Evolutionary conservation across 2,888 invertebrate genomes (phyloP).

Genomic region (Macroteleia sp.): DNA sequence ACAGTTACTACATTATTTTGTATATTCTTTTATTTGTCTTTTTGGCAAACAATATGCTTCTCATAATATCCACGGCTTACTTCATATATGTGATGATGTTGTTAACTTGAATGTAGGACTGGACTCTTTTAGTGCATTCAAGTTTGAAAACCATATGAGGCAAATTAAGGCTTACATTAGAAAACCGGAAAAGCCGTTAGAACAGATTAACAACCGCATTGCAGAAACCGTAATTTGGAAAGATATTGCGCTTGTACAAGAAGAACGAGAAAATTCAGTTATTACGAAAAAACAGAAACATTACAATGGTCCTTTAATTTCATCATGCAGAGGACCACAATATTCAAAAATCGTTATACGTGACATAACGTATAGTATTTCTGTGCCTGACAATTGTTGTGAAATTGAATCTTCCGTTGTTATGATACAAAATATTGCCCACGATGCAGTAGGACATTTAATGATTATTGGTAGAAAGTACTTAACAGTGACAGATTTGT

Average conservation of each 20-base stretch:
- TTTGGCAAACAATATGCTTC: too few relatives aligned
- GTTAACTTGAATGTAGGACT: too few relatives aligned
- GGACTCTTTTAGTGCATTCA: too few relatives aligned
- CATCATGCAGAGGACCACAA: not conserved
- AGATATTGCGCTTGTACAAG: not conserved
- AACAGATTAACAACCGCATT: constrained; percentile 9
- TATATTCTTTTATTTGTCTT: too few relatives aligned
- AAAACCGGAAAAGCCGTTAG: not conserved
- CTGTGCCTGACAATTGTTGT: constrained; percentile 28
- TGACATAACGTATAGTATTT: not conserved
- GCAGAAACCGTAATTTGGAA: not conserved
- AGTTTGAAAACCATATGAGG: too few relatives aligned
- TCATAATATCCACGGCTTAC: too few relatives aligned
- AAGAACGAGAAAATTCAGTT: not conserved
- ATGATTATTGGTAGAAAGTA: constrained; percentile 21
- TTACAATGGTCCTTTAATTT: constrained; percentile 18
- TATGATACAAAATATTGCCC: constrained; percentile 25
- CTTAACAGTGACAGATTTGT: not conserved
- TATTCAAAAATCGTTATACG: constrained; percentile 4
- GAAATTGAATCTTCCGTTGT: constrained; percentile 7
- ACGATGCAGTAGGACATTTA: not conserved
- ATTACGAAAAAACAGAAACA: not conserved
- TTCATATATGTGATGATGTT: too few relatives aligned
- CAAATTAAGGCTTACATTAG: not conserved
- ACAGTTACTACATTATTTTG: too few relatives aligned